phyloP scores from a whole-genome alignment of 2,113 vertebrate species.

The Blennius ocellaris region DNA sequence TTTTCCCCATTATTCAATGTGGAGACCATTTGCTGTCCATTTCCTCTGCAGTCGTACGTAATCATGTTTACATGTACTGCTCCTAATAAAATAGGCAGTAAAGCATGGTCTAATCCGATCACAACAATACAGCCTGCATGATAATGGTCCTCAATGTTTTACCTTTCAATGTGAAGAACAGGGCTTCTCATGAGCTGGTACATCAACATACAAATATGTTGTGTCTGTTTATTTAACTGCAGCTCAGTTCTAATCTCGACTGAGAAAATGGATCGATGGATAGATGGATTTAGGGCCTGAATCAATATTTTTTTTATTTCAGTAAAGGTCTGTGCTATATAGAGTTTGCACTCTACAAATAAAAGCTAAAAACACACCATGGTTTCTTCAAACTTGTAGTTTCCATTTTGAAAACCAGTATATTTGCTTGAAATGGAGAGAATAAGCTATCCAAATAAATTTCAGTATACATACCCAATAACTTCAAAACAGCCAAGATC shows the following conservation, averaged over 20 bases:
- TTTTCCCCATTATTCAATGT: slow-evolving; percentile 45
- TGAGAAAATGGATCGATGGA: no score
- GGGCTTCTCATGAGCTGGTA: slow-evolving; percentile 6
- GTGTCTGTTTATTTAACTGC: not conserved
- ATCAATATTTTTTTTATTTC: no score
- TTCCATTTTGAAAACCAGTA: no score
- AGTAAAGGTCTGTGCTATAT: no score
- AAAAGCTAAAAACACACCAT: no score
- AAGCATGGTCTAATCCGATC: slow-evolving; percentile 42
- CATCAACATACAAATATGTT: not conserved
- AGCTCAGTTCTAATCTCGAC: not conserved
- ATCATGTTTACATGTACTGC: slow-evolving; percentile 21
- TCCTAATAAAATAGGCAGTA: slow-evolving; percentile 30
- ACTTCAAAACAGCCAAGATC: no score
- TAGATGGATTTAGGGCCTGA: no score
- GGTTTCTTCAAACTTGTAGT: no score
- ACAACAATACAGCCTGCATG: slow-evolving; percentile 21
- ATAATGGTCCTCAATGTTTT: slow-evolving; percentile 16
- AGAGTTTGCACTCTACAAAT: no score
- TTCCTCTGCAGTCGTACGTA: slow-evolving; percentile 37
- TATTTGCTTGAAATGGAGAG: no score
- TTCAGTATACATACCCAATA: no score
- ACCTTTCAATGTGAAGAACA: slow-evolving; percentile 21
- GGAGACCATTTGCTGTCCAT: slow-evolving; percentile 44
- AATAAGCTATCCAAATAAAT: no score